phyloP scores from a whole-genome alignment of 2,888 invertebrate genomes.

The Agonopterix arenella region DNA sequence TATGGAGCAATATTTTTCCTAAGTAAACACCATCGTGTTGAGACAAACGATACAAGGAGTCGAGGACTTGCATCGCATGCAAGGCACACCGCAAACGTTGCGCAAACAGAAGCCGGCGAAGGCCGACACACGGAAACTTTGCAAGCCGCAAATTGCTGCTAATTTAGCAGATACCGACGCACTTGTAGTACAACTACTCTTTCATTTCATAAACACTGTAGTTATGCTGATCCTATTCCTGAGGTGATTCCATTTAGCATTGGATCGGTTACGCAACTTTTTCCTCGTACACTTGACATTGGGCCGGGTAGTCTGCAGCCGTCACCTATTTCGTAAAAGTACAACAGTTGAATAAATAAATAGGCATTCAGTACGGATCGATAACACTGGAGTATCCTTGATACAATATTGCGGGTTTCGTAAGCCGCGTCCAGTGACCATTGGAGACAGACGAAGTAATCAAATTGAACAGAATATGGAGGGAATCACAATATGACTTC shows the following conservation, averaged over 20 bases:
- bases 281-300: slow-evolving; percentile 66
- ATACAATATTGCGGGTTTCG: slow-evolving; percentile 3
- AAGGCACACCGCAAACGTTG: slow-evolving; percentile 34
- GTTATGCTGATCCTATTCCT: slow-evolving; percentile 8
- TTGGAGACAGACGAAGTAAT: too few species aligned
- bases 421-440: neutral
- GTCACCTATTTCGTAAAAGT: slow-evolving; percentile 45
- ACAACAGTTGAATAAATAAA: slow-evolving; percentile 14
- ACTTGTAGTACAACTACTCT: neutral
- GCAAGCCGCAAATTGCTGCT: slow-evolving; percentile 42
- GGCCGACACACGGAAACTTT: slow-evolving; percentile 53
- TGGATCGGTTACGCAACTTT: slow-evolving; percentile 13
- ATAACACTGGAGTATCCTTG: slow-evolving; percentile 5
- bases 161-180: slow-evolving; percentile 19
- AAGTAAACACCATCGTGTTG: neutral
- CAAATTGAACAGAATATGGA: too few species aligned
- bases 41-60: slow-evolving; percentile 18
- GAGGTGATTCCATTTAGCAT: slow-evolving; percentile 1
- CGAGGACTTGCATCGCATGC: slow-evolving; percentile 29
- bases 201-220: slow-evolving; percentile 9
- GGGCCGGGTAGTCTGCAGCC: slow-evolving; percentile 22
- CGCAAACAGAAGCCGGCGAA: slow-evolving; percentile 35
- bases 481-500: too few species aligned
- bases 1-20: neutral
- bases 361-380: slow-evolving; percentile 1